Base-by-base conservation (phyloP, 2,888 invertebrate genomes). In the Dicroscelio sp. region DNA sequence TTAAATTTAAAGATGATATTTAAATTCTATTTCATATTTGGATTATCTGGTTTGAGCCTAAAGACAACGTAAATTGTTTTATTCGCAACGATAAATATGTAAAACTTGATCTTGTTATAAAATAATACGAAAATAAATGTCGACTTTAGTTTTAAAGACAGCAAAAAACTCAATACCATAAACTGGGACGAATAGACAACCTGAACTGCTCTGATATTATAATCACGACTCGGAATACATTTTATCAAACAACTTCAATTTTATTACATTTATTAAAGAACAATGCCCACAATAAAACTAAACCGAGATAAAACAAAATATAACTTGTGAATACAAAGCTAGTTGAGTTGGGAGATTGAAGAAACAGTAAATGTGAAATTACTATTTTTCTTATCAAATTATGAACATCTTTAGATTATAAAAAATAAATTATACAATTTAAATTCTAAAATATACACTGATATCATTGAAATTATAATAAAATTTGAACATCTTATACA, bases 241-340 rank as follows among this genome's bases (percentile, higher is more conserved):
- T 88, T 84, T 88, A 84, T 79, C 78, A 63, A 55, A 55, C 71
- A 14, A 38, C 27, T 82, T 67, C 33, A 63, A 82, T 76, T 76
- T 83, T 78, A 78, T 71, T 58, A 67, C 87, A 83, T 71, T 86
- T 86, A 75, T 60, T 83, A 76, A 75, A 83, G 78, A 83, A 88
- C 88, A 88, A 88, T 88, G 60, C 71, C 83, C 5, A 35, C 52
- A 69, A 88, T 88, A 79, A 79, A 79, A 69, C 30, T 60, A n/a
- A 58, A 58, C 75, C 30, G 35, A 55, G 80, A 87, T 82, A 75
- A 75, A 80, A 58, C 25, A 52, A 86, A 80, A 73, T 35, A 63
- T 38, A 23, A 43, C 20, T 27, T 38, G 69, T 31, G 75, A 43
- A 84, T 73, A 73, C 83, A 71, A 83, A 78, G 60, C 38, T n/a